A percentile compares a stretch with the other conserved stretches of the same genome.
Evolutionary conservation across 2,888 invertebrate species (phyloP).

Genomic region (Lamellibrachia columna): DNA sequence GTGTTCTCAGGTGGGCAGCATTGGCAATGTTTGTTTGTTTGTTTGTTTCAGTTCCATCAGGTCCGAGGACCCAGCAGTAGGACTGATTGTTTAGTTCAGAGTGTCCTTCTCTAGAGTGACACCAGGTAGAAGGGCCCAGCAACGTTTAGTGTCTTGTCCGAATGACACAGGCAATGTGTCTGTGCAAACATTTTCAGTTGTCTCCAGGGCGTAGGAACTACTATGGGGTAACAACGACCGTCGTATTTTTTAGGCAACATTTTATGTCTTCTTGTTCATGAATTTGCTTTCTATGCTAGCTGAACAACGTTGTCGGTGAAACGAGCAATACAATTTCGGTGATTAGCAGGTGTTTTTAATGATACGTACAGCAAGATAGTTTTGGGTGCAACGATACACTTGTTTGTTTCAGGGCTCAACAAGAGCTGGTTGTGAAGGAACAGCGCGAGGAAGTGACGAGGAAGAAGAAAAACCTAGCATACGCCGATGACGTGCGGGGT

Average conservation of each 20-base stretch:
- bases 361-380: no score
- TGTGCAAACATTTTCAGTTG: no score
- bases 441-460: slow-evolving; percentile 55
- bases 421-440: slow-evolving; percentile 65
- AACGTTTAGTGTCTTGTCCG: no score
- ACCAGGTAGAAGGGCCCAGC: no score
- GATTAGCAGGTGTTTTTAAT: not conserved
- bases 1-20: slow-evolving; percentile 58
- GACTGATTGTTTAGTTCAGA: no score
- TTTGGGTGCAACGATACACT: not conserved
- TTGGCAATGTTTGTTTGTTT: not conserved
- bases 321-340: not conserved
- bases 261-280: not conserved
- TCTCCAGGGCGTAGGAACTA: not conserved
- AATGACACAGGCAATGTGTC: no score
- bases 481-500: slow-evolving; percentile 59
- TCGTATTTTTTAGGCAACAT: not conserved
- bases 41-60: not conserved
- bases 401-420: slow-evolving; percentile 58
- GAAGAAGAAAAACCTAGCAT: slow-evolving; percentile 47
- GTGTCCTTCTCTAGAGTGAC: no score
- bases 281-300: not conserved
- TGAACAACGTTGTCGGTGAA: not conserved
- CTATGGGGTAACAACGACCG: not conserved
- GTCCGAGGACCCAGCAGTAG: no score